Evolutionary conservation across 1,140 invertebrate species (phyloP).

Genomic region (Ectropis grisescens): DNA sequence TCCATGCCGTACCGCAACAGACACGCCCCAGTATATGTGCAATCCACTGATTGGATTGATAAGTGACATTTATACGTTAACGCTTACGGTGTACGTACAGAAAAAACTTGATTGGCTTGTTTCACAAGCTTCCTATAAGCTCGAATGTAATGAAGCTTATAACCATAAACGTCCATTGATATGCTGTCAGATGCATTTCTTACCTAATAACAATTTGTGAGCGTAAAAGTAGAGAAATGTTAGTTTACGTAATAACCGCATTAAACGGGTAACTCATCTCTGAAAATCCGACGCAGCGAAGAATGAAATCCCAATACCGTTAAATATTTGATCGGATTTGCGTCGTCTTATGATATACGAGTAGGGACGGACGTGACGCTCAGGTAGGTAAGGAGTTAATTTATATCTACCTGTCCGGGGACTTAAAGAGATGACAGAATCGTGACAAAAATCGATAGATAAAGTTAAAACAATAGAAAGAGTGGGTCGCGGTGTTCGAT

Average conservation of each 20-base stretch:
- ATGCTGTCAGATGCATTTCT: too few species aligned
- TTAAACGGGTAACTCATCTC: conserved; percentile 37
- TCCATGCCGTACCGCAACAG: conserved; percentile 4
- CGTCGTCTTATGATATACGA: conserved; percentile 49
- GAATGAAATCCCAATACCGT: conserved; percentile 39
- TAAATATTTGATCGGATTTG: conserved; percentile 60
- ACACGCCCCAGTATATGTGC: conserved; percentile 7
- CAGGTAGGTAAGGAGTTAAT: conserved; percentile 14
- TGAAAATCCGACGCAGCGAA: conserved; percentile 27
- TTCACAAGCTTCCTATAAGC: conserved; percentile 7
- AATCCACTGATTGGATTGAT: conserved; percentile 21
- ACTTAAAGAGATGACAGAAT: too few species aligned
- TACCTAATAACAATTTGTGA: conserved; percentile 12
- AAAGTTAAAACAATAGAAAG: too few species aligned
- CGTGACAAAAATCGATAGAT: too few species aligned
- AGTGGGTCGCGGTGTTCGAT: conserved; percentile 25
- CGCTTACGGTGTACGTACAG: not conserved
- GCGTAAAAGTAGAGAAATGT: conserved; percentile 19
- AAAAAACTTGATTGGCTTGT: conserved; percentile 8
- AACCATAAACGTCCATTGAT: not conserved
- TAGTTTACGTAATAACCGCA: conserved; percentile 39
- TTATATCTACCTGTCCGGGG: conserved; percentile 2
- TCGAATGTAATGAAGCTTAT: too few species aligned
- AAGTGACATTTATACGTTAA: conserved; percentile 5
- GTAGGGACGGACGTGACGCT: conserved; percentile 5